Base-by-base conservation (phyloP, 2,888 invertebrate species). In the Ryuthela nishihirai region DNA sequence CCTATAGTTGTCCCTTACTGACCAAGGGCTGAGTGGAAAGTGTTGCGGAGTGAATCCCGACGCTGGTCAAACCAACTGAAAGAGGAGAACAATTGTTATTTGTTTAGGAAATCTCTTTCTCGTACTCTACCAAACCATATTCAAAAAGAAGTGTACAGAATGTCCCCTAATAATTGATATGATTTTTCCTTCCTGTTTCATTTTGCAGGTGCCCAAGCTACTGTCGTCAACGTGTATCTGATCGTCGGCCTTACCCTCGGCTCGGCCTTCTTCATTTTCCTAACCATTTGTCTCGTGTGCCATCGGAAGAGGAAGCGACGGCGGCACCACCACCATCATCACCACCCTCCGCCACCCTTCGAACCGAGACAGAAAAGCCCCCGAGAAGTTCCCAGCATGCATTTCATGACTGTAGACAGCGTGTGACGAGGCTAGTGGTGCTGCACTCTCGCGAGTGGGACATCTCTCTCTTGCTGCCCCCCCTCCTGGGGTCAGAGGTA, bases 151-250 rank as follows among this genome's bases (percentile, higher is more conserved):
- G n/a, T n/a, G n/a, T n/a, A n/a, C n/a, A n/a, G n/a, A n/a, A n/a
- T n/a, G n/a, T n/a, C n/a, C n/a, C n/a, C n/a, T n/a, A n/a, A n/a
- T n/a, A n/a, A n/a, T n/a, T n/a, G n/a, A n/a, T n/a, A n/a, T n/a
- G n/a, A n/a, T n/a, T n/a, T n/a, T n/a, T n/a, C n/a, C n/a, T n/a
- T n/a, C n/a, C n/a, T n/a, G n/a, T n/a, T n/a, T n/a, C n/a, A 2
- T 36, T 18, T 44, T 49, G 4, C 42, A 62, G 62, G 62, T 40
- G 44, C 41, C 34, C 25, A 46, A 26, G 18, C 35, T 20, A 34
- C 26, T 10, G 43, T 41, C 2, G 53, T 81, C 73, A 80, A 81
- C 75, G 80, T 78, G 74, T 78, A 78, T 78, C 80, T 78, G 78
- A 75, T 76, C 54, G 65, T 73, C 70, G 79, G 72, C 70, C 75